Conservation (phyloP, 2,113 vertebrate genomes). For the Tyto alba region DNA sequence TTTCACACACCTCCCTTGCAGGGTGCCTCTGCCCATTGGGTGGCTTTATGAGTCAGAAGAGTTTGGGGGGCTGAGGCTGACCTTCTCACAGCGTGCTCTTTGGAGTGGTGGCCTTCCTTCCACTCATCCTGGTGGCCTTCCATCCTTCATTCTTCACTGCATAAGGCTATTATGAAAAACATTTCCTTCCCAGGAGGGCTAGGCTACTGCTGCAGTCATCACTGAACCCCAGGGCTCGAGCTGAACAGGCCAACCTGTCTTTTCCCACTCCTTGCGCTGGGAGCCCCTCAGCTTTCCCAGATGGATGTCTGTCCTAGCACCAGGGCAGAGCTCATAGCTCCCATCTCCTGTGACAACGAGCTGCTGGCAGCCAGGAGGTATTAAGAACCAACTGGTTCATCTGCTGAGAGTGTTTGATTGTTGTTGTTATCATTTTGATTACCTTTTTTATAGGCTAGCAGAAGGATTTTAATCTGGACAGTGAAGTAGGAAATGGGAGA, state of each 20-base stretch:
- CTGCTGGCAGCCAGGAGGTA: background rate
- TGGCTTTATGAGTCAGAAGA: background rate
- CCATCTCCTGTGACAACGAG: accelerated
- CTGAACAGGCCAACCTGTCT: background rate
- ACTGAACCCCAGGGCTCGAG: background rate
- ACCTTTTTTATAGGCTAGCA: background rate
- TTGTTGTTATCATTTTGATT: background rate
- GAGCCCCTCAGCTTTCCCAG: background rate
- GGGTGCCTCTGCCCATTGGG: background rate
- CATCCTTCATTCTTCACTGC: background rate
- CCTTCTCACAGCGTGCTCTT: background rate
- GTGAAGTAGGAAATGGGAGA: background rate
- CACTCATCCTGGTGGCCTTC: background rate
- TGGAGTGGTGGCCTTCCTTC: background rate
- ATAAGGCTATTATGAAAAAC: background rate
- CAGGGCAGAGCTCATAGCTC: background rate
- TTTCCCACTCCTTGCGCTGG: background rate
- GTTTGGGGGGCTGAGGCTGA: background rate
- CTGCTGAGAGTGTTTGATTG: background rate
- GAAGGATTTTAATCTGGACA: constrained; percentile 12
- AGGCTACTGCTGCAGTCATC: background rate
- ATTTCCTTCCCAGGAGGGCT: background rate
- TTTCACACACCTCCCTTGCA: background rate
- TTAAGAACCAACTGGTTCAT: background rate
- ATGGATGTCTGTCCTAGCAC: background rate